A percentile compares a stretch with the other conserved stretches of the same genome.
phyloP scores from a whole-genome alignment of 37 sponge, comb jelly and placozoan species.

The Oscarella lobularis region DNA sequence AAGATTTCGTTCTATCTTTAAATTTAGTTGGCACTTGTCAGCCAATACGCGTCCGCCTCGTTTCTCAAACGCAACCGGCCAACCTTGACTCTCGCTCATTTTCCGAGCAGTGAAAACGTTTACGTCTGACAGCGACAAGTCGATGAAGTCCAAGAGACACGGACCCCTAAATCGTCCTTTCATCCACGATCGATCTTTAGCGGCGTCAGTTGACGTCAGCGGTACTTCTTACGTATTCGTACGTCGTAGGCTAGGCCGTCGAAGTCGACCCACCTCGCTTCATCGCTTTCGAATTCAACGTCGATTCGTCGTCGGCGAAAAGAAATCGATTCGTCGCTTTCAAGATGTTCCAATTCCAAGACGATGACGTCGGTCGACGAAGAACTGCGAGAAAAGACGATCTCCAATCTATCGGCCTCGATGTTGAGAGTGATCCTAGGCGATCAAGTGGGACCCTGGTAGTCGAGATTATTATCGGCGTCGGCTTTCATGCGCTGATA shows the following conservation, averaged over 20 bases:
- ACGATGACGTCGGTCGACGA: slow-evolving; percentile 78
- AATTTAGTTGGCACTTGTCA: slow-evolving; percentile 60
- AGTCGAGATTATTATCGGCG: slow-evolving; percentile 52
- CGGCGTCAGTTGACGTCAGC: not conserved
- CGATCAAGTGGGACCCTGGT: slow-evolving; percentile 60
- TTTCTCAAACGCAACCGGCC: no score
- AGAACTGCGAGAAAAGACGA: slow-evolving; percentile 80
- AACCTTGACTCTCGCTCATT: not conserved
- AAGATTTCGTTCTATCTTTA: slow-evolving; percentile 78
- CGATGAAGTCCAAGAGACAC: slow-evolving; percentile 67
- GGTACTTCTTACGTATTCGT: no score
- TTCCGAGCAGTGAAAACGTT: slow-evolving; percentile 76
- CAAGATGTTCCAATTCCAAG: slow-evolving; percentile 69
- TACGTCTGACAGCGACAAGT: slow-evolving; percentile 47
- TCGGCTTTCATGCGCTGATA: slow-evolving; percentile 82
- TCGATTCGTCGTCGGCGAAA: no score
- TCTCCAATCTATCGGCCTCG: slow-evolving; percentile 58
- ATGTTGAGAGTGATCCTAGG: slow-evolving; percentile 75
- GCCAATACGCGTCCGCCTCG: slow-evolving; percentile 24
- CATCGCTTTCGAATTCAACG: no score
- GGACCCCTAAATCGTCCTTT: slow-evolving; percentile 30
- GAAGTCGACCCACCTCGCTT: no score
- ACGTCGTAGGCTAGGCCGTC: no score
- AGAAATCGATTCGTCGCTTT: slow-evolving; percentile 50
- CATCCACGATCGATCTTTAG: not conserved